Conservation (phyloP, 2,888 invertebrate species). For the Podabrus alpinus region DNA sequence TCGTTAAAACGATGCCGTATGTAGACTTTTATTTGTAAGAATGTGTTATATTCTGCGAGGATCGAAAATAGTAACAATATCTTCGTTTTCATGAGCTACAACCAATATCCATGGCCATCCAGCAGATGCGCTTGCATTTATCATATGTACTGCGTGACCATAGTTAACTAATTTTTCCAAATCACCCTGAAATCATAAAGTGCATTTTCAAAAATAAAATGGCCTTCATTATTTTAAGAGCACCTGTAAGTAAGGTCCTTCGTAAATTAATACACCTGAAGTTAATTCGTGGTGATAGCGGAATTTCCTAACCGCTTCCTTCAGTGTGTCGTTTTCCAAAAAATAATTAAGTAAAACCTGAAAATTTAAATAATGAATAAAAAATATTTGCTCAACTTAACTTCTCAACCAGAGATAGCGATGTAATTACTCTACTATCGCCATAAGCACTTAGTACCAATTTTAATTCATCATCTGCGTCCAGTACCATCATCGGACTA, state of each 20-base stretch:
- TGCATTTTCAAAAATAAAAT: not conserved
- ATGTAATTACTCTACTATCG: not conserved
- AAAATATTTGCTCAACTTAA: not conserved
- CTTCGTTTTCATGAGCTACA: not conserved
- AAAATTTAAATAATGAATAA: not conserved
- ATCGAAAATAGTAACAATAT: not conserved
- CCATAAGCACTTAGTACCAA: not conserved
- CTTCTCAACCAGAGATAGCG: not conserved
- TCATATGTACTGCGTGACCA: not conserved
- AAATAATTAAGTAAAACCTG: conserved; percentile 6
- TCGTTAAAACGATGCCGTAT: too few species aligned
- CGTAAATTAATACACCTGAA: not conserved
- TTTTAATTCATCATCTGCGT: not conserved
- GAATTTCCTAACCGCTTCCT: not conserved
- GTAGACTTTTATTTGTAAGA: too few species aligned
- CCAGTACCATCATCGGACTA: conserved; percentile 13
- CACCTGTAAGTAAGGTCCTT: not conserved
- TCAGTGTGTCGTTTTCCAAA: not conserved
- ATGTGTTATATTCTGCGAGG: not conserved
- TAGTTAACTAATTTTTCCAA: not conserved
- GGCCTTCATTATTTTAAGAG: not conserved
- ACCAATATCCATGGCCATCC: not conserved
- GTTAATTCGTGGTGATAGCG: conserved; percentile 2
- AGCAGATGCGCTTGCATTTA: not conserved
- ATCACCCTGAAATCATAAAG: not conserved